Evolutionary conservation across 2,888 invertebrate genomes (phyloP).

Genomic region (Eubasilissa splendida): DNA sequence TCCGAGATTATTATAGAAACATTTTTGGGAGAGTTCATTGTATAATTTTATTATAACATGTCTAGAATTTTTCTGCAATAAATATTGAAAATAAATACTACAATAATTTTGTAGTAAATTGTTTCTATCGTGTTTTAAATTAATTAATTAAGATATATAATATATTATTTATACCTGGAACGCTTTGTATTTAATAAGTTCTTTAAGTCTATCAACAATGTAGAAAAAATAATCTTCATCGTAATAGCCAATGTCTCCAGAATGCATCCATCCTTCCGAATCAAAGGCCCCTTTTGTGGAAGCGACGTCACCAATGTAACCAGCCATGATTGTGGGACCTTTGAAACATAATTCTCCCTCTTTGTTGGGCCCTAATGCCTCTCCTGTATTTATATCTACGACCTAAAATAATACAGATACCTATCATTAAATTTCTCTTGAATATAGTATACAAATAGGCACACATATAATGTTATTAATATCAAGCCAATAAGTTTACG

Average conservation of each 20-base stretch:
- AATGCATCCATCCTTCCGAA: conserved; percentile 82
- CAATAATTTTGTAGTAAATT: no score
- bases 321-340: conserved; percentile 87
- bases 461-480: no score
- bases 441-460: no score
- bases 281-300: conserved; percentile 78
- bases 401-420: conserved; percentile 63
- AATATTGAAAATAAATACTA: no score
- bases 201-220: conserved; percentile 89
- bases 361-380: conserved; percentile 75
- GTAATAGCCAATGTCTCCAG: conserved; percentile 89
- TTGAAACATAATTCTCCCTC: conserved; percentile 90
- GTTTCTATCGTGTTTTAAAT: no score
- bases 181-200: conserved; percentile 92
- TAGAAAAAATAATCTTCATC: conserved; percentile 84
- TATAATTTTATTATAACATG: no score
- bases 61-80: no score
- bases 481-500: no score
- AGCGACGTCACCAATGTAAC: conserved; percentile 81
- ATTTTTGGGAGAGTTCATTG: no score
- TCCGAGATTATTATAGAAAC: no score
- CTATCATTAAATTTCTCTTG: no score
- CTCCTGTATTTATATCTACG: conserved; percentile 76
- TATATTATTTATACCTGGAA: conserved; percentile 74
- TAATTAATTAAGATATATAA: no score